phyloP scores from a whole-genome alignment of 2,888 invertebrate genomes.

The Drymonia ruficornis region DNA sequence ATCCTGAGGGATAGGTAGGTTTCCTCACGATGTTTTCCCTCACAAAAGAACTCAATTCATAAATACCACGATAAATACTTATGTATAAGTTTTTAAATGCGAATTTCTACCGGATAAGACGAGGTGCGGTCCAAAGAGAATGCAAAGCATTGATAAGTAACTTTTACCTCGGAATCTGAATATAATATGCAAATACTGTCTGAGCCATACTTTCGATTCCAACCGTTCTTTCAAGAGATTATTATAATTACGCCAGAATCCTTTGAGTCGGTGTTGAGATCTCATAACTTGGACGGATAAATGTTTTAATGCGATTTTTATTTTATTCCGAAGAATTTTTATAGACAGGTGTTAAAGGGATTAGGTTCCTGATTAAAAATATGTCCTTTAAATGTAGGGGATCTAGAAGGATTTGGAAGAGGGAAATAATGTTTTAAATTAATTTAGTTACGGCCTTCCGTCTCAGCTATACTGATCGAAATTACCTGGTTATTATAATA shows the following conservation, averaged over 20 bases:
- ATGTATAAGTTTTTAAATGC: background rate
- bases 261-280: slow-evolving; percentile 66
- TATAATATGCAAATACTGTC: slow-evolving; percentile 78
- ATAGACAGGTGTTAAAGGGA: background rate
- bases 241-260: slow-evolving; percentile 78
- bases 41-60: background rate
- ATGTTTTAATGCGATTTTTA: slow-evolving; percentile 51
- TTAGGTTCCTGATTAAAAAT: slow-evolving; percentile 1
- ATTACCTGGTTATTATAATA: too few species aligned
- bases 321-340: slow-evolving; percentile 3
- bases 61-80: too few species aligned
- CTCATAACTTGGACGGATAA: slow-evolving; percentile 66
- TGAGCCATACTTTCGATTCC: slow-evolving; percentile 77
- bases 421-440: background rate
- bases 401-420: background rate
- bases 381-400: background rate
- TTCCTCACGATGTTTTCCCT: too few species aligned
- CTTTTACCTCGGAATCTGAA: slow-evolving; percentile 74
- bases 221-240: slow-evolving; percentile 73
- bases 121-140: slow-evolving; percentile 44
- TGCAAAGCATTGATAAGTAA: slow-evolving; percentile 71
- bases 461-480: too few species aligned
- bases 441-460: background rate
- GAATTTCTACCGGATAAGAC: slow-evolving; percentile 29
- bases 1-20: too few species aligned